A percentile compares a stretch with the other conserved stretches of the same genome.
phyloP scores from a whole-genome alignment of 2,797 vertebrate genomes.

The Gorsachius magnificus region DNA sequence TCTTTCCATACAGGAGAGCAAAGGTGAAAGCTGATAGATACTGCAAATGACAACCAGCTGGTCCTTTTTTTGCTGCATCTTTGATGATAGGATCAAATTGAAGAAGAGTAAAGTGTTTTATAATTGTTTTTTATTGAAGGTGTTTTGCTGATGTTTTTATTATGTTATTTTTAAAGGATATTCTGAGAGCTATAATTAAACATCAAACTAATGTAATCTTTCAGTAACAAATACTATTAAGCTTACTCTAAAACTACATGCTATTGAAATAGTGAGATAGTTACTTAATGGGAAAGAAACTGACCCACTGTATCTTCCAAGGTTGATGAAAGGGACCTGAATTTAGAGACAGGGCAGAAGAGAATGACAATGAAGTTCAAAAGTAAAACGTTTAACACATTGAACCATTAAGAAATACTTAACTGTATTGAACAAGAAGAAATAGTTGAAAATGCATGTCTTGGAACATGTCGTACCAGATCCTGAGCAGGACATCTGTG shows the following conservation, averaged over 20 bases:
- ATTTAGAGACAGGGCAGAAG: not conserved
- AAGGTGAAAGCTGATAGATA: slow-evolving; percentile 97
- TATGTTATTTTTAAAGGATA: not conserved
- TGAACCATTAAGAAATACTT: not conserved
- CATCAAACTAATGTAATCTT: not conserved
- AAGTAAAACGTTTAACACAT: not conserved
- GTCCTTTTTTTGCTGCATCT: not conserved
- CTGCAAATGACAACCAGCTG: slow-evolving; percentile 86
- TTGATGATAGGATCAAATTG: not conserved
- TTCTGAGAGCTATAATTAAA: not conserved
- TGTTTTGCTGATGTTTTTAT: not conserved
- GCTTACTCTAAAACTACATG: not conserved
- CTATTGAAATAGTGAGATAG: not conserved
- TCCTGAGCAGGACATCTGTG: not conserved
- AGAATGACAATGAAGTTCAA: not conserved
- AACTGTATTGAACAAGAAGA: not conserved
- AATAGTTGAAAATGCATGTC: not conserved
- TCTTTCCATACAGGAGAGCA: slow-evolving; percentile 83
- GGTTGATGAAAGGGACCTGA: not conserved
- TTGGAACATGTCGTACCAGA: not conserved
- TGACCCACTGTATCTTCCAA: not conserved
- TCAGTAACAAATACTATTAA: not conserved
- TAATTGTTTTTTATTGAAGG: slow-evolving; percentile 32
- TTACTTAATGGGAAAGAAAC: not conserved
- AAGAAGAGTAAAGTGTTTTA: slow-evolving; percentile 29